Percentiles rank a stretch among this genome's conserved stretches.
phyloP scores from a whole-genome alignment of 2,113 vertebrate species.

The Rhinogobius similis region DNA sequence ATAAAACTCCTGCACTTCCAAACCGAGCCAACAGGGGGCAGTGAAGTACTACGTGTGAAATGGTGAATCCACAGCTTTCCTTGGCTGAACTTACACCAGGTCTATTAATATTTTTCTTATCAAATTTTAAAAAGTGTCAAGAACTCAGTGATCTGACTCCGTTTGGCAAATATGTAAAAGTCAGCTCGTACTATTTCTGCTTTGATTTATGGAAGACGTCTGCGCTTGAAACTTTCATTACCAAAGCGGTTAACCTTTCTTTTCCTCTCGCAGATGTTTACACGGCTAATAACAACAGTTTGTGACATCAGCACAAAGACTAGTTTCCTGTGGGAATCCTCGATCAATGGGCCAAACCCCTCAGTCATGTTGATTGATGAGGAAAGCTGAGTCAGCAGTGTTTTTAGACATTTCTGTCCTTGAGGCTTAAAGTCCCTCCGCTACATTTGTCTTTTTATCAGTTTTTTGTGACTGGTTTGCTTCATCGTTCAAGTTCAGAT shows the following conservation, averaged over 20 bases:
- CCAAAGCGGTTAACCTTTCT: slow-evolving; percentile 8
- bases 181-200: background rate
- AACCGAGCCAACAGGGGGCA: slow-evolving; percentile 14
- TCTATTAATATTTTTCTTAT: slow-evolving; percentile 23
- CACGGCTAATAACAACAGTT: slow-evolving; percentile 13
- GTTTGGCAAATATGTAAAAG: background rate
- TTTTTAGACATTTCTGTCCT: slow-evolving; percentile 10
- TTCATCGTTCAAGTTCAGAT: background rate
- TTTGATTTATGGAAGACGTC: background rate
- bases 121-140: slow-evolving; percentile 10
- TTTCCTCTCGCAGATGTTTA: slow-evolving; percentile 1
- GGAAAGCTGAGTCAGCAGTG: slow-evolving; percentile 39
- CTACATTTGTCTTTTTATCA: background rate
- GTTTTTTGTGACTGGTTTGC: background rate
- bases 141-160: background rate
- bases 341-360: slow-evolving; percentile 50
- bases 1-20: slow-evolving; percentile 1
- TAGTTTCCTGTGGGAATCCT: slow-evolving; percentile 27
- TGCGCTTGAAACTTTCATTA: background rate
- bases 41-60: slow-evolving; percentile 15
- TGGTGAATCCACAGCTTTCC: background rate
- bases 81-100: background rate
- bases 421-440: slow-evolving; percentile 6
- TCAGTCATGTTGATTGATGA: slow-evolving; percentile 54
- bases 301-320: slow-evolving; percentile 44